Base-by-base conservation (phyloP, 2,888 invertebrate genomes). In the Nowickia ferox region DNA sequence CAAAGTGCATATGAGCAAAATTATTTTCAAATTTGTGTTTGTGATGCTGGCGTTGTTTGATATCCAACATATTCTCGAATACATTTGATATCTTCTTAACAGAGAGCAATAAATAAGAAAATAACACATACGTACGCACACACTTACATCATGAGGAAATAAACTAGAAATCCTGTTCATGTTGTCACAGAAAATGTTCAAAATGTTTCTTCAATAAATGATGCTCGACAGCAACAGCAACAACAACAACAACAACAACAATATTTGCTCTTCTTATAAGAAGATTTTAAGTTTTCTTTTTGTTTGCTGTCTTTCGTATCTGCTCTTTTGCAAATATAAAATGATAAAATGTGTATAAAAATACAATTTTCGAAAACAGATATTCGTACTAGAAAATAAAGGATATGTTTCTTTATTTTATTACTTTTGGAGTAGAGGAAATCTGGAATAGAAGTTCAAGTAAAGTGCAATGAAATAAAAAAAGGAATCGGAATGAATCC, bases 1-100 rank as follows among this genome's bases (percentile, higher is more conserved):
- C 85, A 87, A 88, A 88, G 86, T 84, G 87, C 87, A 87, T 83
- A 80, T 66, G 76, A 80, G 76, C 15, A 80, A 76, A 80, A 76
- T 59, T 71, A 55, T 79, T 83, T 63, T 42, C 13, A 15, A 74
- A 17, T 55, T 74, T 0, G 42, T 66, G 22, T 15, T n/a, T n/a
- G n/a, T 80, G 72, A 48, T 71, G 66, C 13, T 66, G 57, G 13
- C 66, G 72, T 42, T 68, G 46, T 40, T 38, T 75, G 68, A 68
- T 81, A 75, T 68, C 15, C 44, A 81, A 69, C 53, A 75, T 82
- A 57, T 75, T 61, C 46, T 59, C 71, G 65, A 61, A 72, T 66
- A 79, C 65, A 83, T 83, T 75, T 82, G 69, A 79, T 42, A 59
- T 46, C 71, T 79, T 46, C 66, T 77, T 59, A 68, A 22, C 74